These are phyloP conservation scores for Psittacula echo DNA, from an alignment of 2,797 vertebrate genomes.

Conservation along the genomic window DNA sequence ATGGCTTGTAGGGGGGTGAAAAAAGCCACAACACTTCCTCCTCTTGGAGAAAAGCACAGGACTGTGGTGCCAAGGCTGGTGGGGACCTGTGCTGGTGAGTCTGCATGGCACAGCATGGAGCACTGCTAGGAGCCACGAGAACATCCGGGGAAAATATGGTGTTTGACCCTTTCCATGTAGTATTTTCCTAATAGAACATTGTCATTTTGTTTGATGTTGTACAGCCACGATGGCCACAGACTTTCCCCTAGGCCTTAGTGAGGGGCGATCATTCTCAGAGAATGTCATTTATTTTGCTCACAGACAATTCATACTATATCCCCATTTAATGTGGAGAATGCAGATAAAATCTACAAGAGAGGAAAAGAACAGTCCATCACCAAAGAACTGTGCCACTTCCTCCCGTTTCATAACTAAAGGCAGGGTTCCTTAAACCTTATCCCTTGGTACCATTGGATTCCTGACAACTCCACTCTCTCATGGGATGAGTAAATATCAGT, in stretches of 20 bases:
- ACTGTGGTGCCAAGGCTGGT: not conserved
- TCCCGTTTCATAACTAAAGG: slow-evolving; percentile 46
- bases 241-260: not conserved
- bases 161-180: not conserved
- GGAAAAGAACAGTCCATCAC: not conserved
- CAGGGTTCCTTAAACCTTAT: slow-evolving; percentile 64
- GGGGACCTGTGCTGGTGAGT: not conserved
- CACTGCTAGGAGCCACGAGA: not conserved
- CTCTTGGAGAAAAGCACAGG: not conserved
- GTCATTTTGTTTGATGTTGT: not conserved
- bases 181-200: slow-evolving; percentile 1
- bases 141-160: not conserved
- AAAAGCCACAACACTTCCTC: not conserved
- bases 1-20: not conserved
- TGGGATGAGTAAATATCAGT: slow-evolving; percentile 77
- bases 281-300: not conserved
- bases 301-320: not conserved
- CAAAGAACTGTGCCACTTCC: slow-evolving; percentile 33
- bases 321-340: not conserved
- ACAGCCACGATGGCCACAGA: not conserved
- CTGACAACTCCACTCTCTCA: slow-evolving; percentile 71
- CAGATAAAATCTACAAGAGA: not conserved
- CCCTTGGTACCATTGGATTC: slow-evolving; percentile 68
- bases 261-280: not conserved
- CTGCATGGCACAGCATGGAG: not conserved